Conservation (phyloP, 1,140 invertebrate genomes). For the Ylistrum balloti region DNA sequence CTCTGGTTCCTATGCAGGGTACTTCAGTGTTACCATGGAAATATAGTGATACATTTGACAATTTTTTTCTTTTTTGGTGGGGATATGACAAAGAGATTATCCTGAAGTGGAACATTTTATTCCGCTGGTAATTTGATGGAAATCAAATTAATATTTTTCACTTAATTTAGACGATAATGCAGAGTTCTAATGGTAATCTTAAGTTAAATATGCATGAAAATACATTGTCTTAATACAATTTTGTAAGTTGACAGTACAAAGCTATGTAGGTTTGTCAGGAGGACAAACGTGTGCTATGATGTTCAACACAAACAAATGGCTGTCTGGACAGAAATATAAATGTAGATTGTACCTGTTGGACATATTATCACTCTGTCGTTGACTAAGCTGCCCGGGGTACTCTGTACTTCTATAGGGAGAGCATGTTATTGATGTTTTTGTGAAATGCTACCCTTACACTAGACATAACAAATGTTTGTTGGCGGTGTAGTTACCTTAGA, state of each 20-base stretch:
- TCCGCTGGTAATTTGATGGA: not conserved
- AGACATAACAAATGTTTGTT: conserved; percentile 21
- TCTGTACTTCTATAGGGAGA: not conserved
- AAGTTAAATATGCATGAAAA: not conserved
- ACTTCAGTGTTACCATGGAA: not conserved
- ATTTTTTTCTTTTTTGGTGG: not conserved
- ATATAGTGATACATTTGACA: not conserved
- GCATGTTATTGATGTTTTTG: not conserved
- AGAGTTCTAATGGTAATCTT: not conserved
- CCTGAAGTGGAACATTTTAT: not conserved
- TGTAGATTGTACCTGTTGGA: not conserved
- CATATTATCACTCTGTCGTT: not conserved
- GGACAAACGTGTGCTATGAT: not conserved
- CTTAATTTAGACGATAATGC: not conserved
- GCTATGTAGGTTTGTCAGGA: not conserved
- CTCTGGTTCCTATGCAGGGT: not conserved
- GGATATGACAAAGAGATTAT: not conserved
- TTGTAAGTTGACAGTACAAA: not conserved
- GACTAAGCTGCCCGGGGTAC: not conserved
- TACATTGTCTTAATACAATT: not conserved
- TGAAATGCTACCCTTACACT: not conserved
- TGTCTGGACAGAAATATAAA: not conserved
- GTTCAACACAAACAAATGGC: not conserved
- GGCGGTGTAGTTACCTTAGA: not conserved
- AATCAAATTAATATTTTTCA: not conserved